Evolutionary conservation across 2,113 vertebrate genomes (phyloP).

Genomic region (Myrmecophaga tridactyla): DNA sequence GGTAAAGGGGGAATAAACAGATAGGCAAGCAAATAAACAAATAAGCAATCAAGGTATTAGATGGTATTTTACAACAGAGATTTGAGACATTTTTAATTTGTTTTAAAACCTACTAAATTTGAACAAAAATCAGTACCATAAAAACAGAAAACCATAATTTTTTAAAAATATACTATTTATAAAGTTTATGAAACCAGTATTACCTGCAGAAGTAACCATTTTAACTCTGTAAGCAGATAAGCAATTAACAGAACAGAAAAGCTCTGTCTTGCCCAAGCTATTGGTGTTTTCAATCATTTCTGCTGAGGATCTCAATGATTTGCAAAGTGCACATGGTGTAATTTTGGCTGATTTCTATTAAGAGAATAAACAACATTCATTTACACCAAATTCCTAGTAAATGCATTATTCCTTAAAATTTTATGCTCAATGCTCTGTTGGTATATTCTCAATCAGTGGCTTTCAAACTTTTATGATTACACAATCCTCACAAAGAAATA

Average conservation of each 20-base stretch:
- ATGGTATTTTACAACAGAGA: constrained; percentile 28
- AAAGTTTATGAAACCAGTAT: constrained; percentile 65
- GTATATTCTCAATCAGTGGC: constrained; percentile 51
- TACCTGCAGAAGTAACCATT: constrained; percentile 93
- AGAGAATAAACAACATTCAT: constrained; percentile 68
- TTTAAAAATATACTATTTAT: constrained; percentile 38
- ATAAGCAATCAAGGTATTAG: constrained; percentile 33
- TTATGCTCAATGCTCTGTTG: constrained; percentile 49
- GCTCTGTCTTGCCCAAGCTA: constrained; percentile 89
- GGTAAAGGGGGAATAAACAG: background rate
- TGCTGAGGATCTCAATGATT: constrained; percentile 83
- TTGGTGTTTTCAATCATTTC: constrained; percentile 92
- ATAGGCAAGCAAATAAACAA: constrained; percentile 47
- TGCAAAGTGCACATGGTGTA: constrained; percentile 92
- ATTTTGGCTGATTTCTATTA: constrained; percentile 91
- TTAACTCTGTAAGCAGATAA: constrained; percentile 95
- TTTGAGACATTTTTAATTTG: constrained; percentile 36
- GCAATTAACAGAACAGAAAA: constrained; percentile 95
- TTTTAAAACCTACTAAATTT: constrained; percentile 35
- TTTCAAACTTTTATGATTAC: constrained; percentile 49
- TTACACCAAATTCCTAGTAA: constrained; percentile 64
- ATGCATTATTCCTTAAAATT: constrained; percentile 59
- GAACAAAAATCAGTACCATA: constrained; percentile 25
- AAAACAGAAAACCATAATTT: constrained; percentile 39
- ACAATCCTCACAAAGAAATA: constrained; percentile 56